Evolutionary conservation across 2,113 vertebrate genomes (phyloP).

Genomic region (Galemys pyrenaicus): DNA sequence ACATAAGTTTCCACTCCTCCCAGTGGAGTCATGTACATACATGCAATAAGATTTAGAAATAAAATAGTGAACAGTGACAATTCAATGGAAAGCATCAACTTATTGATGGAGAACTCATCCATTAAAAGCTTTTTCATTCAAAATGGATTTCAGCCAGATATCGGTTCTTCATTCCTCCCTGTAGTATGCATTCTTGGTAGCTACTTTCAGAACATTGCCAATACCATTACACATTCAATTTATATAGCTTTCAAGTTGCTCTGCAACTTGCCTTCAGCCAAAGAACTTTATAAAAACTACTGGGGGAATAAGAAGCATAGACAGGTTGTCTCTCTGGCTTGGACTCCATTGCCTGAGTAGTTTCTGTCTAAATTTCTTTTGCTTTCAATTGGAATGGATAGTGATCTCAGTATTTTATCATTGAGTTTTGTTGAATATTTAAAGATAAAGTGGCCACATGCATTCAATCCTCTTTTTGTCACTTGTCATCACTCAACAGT

Average conservation of each 20-base stretch:
- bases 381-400: neutral
- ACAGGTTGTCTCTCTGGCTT: constrained; percentile 66
- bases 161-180: constrained; percentile 46
- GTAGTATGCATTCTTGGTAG: constrained; percentile 68
- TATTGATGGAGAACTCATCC: constrained; percentile 39
- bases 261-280: constrained; percentile 56
- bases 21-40: neutral
- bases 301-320: constrained; percentile 71
- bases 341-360: constrained; percentile 24
- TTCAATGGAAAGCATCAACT: neutral
- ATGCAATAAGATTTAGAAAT: neutral
- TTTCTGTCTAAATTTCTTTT: constrained; percentile 1
- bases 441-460: neutral
- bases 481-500: neutral
- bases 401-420: neutral
- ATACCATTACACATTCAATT: constrained; percentile 62
- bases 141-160: constrained; percentile 38
- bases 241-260: constrained; percentile 66
- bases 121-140: constrained; percentile 64
- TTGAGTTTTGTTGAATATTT: neutral
- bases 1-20: neutral
- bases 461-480: neutral
- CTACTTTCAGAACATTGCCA: constrained; percentile 60
- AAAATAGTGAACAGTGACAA: neutral
- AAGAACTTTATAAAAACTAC: constrained; percentile 66